Evolutionary conservation across 2,797 vertebrate genomes (phyloP), one percentile per base, ranked within the genome.

Genomic region (Galagoides demidoff): DNA sequence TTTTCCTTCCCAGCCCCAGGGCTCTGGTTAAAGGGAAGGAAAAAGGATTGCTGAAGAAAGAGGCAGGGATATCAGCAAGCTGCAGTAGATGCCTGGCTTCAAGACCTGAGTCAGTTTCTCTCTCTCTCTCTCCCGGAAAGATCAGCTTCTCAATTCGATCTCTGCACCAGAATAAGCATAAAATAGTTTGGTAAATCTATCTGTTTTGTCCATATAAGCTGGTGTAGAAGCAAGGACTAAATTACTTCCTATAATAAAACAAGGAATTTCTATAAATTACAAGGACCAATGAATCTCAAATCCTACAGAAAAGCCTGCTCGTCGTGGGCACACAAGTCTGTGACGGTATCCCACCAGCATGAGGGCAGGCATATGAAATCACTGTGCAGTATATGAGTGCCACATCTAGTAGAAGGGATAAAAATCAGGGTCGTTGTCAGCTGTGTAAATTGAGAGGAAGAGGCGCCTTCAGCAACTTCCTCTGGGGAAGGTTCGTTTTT

Each of bases 361-460:
- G 95, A 97, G 96, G 97, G 95, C 95, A 93, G 96, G 95, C 97
- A 88, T 88, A 89, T 97, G 97, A 97, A 97, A 97, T 98, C 98
- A 97, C 97, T 97, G 96, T 98, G 95, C 96, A 97, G 97, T 96
- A 59, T 97, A 95, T 94, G 98, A 98, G 96, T 94, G 98, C 96
- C 97, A 97, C 98, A 97, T 97, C 95, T 96, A 98, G 97, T 92
- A 97, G 97, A 98, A 97, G 97, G 95, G 98, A 98, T 98, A 98
- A 98, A 98, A 98, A 98, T 98, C 98, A 96, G 98, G 96, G 97
- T 97, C 97, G 66, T 95, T 98, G 97, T 98, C 98, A 97, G 98
- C 98, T 94, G 98, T 94, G 96, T 95, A 98, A 98, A 97, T 96
- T 98, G 98, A 98, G 98, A 98, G 97, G 96, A 98, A 96, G 95